phyloP scores from a whole-genome alignment of 2,888 invertebrate genomes.

The Antheraea yamamai region DNA sequence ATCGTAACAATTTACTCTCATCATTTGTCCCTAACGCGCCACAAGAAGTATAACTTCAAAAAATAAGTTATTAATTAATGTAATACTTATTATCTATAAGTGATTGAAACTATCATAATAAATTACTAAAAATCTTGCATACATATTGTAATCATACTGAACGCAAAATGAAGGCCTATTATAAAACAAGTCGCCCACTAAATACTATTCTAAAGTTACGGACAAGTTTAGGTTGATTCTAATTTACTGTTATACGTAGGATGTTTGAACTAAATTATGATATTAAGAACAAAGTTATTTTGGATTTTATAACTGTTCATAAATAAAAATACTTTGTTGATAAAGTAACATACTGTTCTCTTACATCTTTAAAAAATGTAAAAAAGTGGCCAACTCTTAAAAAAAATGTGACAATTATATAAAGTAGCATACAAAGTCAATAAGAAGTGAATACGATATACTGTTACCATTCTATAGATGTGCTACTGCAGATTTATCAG shows the following conservation, averaged over 20 bases:
- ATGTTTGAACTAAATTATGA: neutral
- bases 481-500: too few species aligned
- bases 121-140: neutral
- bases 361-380: too few species aligned
- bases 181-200: neutral
- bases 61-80: neutral
- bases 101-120: neutral
- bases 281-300: neutral
- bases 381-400: too few species aligned
- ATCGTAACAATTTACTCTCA: too few species aligned
- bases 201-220: neutral
- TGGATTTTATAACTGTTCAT: neutral
- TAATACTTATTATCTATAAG: neutral
- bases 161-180: neutral
- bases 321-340: neutral
- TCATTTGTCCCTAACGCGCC: too few species aligned
- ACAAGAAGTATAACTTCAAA: too few species aligned
- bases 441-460: too few species aligned
- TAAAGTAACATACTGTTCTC: neutral
- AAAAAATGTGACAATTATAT: too few species aligned
- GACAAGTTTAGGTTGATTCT: conserved; percentile 5
- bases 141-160: neutral
- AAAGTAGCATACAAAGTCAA: too few species aligned
- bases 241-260: conserved; percentile 7
- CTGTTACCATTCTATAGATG: too few species aligned